These are phyloP conservation scores for Dynastes maya DNA, from an alignment of 2,888 invertebrate genomes.

Conservation along the genomic window DNA sequence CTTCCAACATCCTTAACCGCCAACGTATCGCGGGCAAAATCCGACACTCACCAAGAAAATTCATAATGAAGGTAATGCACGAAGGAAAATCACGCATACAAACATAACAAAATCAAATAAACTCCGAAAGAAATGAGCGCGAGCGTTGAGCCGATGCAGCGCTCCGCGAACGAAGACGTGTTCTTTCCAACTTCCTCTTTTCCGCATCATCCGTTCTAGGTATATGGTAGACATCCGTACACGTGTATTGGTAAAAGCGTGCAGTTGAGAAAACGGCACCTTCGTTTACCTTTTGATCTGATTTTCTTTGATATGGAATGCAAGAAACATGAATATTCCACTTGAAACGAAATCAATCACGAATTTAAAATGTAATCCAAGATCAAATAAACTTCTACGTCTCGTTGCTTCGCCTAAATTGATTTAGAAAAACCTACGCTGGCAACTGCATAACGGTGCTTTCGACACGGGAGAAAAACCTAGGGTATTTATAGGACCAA, in stretches of 20 bases:
- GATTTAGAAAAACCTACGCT: slow-evolving; percentile 45
- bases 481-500: slow-evolving; percentile 15
- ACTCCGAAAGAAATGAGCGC: slow-evolving; percentile 43
- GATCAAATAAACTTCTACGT: slow-evolving; percentile 59
- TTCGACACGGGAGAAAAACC: slow-evolving; percentile 12
- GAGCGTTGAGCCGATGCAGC: slow-evolving; percentile 7
- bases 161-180: slow-evolving; percentile 16
- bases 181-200: slow-evolving; percentile 13
- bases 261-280: slow-evolving; percentile 54
- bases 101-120: slow-evolving; percentile 47
- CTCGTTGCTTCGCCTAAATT: slow-evolving; percentile 49
- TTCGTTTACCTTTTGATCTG: slow-evolving; percentile 60
- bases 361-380: slow-evolving; percentile 60
- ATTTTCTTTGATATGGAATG: slow-evolving; percentile 63
- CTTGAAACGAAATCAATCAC: slow-evolving; percentile 62
- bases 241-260: background rate
- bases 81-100: slow-evolving; percentile 45
- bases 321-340: slow-evolving; percentile 62
- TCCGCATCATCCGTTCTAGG: slow-evolving; percentile 6
- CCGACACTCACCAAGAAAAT: slow-evolving; percentile 35
- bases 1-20: slow-evolving; percentile 34
- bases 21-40: slow-evolving; percentile 39
- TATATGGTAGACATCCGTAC: background rate
- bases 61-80: slow-evolving; percentile 44
- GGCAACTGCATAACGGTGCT: slow-evolving; percentile 28